Evolutionary conservation across 2,113 vertebrate species (phyloP), one percentile per base, ranked within the genome.

Genomic region (Lasiurus borealis): DNA sequence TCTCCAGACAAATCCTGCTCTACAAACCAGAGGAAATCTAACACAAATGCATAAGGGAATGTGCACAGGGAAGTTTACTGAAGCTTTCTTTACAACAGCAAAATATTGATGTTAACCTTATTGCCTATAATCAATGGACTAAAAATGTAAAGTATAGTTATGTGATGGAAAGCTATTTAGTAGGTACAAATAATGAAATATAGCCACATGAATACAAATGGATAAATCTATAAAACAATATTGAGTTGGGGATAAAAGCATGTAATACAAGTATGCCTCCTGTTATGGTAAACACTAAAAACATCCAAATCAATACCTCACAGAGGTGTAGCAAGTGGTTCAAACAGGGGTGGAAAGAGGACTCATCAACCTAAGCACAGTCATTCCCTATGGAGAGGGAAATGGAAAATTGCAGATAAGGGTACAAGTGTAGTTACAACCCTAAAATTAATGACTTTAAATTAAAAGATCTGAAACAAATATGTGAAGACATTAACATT

Each of bases 211-310:
- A 69, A 83, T 78, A 15, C 6, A 31, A 57, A 7, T 68, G 54
- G 34, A 87, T 71, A 54, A 62, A 90, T 54, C 34, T 46, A 68
- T 25, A 82, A 95, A 88, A 46, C 34, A 90, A 68, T 62, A 54
- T 5, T 21, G n/a, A 81, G 13, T 25, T 5, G 73, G 82, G 15
- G 13, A 34, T 66, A 72, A 48, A 69, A 73, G n/a, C 0, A 48
- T 69, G 40, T 68, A 81, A 71, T 25, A 50, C 23, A 44, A 31
- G 13, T 29, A 27, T 23, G 7, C 2, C 18, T 68, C n/a, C 64
- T 69, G 4, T 52, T 84, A 46, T 13, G 13, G 8, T 48, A 75
- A 83, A 92, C 13, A 76, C 48, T 84, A 52, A 77, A 66, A 40
- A 12, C 14, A 73, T 66, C 44, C 29, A 62, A 44, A 68, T 77